These are phyloP conservation scores for Sipha maydis DNA, from an alignment of 2,888 invertebrate genomes.

Conservation along the genomic window DNA sequence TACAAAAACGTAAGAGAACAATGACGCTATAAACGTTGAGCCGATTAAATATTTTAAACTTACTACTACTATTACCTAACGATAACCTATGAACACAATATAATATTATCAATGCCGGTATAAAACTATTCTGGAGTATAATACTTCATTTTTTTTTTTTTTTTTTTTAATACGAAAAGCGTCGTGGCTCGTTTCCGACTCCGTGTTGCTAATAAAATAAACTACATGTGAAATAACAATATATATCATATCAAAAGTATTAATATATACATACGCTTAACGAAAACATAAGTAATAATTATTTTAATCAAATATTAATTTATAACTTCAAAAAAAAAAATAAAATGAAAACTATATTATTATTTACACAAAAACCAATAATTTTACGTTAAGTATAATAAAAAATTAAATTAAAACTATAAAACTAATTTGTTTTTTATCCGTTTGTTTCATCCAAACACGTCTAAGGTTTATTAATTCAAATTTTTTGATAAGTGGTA, in stretches of 20 bases:
- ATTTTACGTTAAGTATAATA: slow-evolving; percentile 57
- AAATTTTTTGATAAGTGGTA: background rate
- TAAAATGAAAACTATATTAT: slow-evolving; percentile 15
- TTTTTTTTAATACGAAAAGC: slow-evolving; percentile 25
- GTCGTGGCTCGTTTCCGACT: slow-evolving; percentile 29
- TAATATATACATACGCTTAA: slow-evolving; percentile 33
- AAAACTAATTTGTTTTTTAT: slow-evolving; percentile 36
- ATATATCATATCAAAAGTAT: slow-evolving; percentile 44
- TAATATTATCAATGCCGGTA: background rate
- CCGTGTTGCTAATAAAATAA: slow-evolving; percentile 48
- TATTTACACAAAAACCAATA: slow-evolving; percentile 33
- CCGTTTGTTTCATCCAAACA: slow-evolving; percentile 3
- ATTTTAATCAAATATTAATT: slow-evolving; percentile 20
- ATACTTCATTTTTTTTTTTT: background rate
- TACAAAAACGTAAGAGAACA: background rate
- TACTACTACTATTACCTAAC: background rate
- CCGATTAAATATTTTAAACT: background rate
- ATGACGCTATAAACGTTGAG: background rate
- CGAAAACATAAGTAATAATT: slow-evolving; percentile 35
- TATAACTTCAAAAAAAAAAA: slow-evolving; percentile 22
- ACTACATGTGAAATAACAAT: slow-evolving; percentile 51
- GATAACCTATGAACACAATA: background rate
- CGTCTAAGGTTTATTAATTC: slow-evolving; percentile 9
- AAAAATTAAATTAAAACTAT: slow-evolving; percentile 48
- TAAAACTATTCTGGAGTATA: slow-evolving; percentile 29